Evolutionary conservation across 2,797 vertebrate genomes (phyloP).

Genomic region (Etheostoma perlongum): DNA sequence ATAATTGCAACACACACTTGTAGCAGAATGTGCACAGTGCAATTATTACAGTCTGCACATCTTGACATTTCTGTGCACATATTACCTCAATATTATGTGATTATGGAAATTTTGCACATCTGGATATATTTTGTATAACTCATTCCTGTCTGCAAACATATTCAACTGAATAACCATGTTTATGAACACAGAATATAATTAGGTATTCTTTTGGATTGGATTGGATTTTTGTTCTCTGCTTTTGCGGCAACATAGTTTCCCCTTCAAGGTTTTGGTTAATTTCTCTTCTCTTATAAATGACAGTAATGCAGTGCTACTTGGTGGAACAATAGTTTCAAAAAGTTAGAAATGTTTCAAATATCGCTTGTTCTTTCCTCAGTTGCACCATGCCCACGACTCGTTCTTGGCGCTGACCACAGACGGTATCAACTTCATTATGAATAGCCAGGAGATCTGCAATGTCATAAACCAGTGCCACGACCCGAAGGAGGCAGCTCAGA

Average conservation of each 20-base stretch:
- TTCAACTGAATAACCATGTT: neutral
- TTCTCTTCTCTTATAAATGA: neutral
- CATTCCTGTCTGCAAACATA: neutral
- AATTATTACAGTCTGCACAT: neutral
- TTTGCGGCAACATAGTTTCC: neutral
- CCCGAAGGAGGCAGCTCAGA: slow-evolving; percentile 93
- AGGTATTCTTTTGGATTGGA: neutral
- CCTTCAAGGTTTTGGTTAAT: neutral
- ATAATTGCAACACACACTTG: neutral
- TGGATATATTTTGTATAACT: neutral
- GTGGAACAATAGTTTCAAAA: neutral
- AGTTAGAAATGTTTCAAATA: neutral
- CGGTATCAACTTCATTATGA: slow-evolving; percentile 98
- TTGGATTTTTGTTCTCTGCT: neutral
- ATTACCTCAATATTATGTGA: neutral
- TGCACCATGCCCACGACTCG: slow-evolving; percentile 91
- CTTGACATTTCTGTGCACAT: neutral
- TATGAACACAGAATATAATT: neutral
- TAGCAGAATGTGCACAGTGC: neutral
- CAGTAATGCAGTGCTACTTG: neutral
- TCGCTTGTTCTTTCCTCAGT: slow-evolving; percentile 73
- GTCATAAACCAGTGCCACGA: slow-evolving; percentile 95
- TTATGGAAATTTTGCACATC: neutral
- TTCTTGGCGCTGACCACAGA: slow-evolving; percentile 97
- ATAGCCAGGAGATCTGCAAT: slow-evolving; percentile 97